Percentiles rank a stretch among this genome's conserved stretches.
These are phyloP conservation scores for Macrocentrus cingulum DNA, from an alignment of 1,140 invertebrate species.

Conservation along the genomic window DNA sequence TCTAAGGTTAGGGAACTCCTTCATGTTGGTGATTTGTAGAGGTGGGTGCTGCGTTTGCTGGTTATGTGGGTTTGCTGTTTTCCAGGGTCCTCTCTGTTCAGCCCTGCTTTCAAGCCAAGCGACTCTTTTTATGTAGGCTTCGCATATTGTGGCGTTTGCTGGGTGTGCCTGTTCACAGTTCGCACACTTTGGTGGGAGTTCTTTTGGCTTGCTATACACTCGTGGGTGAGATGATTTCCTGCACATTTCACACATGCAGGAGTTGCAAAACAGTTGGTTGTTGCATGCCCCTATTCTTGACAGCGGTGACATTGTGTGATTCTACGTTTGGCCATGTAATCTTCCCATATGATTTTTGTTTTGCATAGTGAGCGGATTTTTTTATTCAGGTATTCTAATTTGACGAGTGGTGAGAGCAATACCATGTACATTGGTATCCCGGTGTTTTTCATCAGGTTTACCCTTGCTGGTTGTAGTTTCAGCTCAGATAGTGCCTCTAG, in stretches of 20 bases:
- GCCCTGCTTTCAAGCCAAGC: too few relatives aligned
- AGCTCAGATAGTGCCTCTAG: constrained; percentile 14
- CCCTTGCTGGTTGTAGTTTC: background rate
- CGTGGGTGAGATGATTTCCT: constrained; percentile 31
- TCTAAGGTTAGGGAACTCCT: background rate
- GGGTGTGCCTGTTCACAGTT: constrained; percentile 42
- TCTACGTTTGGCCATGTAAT: constrained; percentile 24
- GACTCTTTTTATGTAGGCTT: constrained; percentile 7
- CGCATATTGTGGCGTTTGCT: constrained; percentile 15
- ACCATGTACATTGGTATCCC: constrained; percentile 22
- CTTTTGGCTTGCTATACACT: constrained; percentile 30
- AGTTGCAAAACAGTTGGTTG: constrained; percentile 31
- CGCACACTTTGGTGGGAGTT: constrained; percentile 37
- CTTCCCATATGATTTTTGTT: constrained; percentile 33
- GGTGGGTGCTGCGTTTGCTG: background rate
- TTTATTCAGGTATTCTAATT: constrained; percentile 13
- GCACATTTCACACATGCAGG: constrained; percentile 34
- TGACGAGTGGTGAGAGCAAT: constrained; percentile 7
- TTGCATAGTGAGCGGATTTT: constrained; percentile 10
- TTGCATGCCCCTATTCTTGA: constrained; percentile 37
- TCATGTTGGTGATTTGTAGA: background rate
- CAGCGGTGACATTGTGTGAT: constrained; percentile 29
- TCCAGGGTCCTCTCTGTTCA: too few relatives aligned
- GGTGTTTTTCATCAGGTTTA: constrained; percentile 25
- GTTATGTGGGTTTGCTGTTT: background rate